Evolutionary conservation across 2,797 vertebrate genomes (phyloP).

Genomic region (Enoplosus armatus): DNA sequence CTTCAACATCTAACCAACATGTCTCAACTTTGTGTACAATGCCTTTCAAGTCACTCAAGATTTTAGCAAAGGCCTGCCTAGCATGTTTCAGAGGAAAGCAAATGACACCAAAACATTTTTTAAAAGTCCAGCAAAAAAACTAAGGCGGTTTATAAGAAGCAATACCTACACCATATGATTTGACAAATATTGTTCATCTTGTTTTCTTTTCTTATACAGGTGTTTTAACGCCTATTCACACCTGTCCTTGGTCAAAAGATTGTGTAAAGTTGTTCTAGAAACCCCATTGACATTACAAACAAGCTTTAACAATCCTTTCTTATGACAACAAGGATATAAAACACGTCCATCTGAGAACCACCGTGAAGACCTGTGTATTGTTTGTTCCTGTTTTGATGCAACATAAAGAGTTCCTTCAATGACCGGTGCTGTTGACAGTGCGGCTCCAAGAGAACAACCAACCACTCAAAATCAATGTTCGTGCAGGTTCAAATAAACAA

Average conservation of each 20-base stretch:
- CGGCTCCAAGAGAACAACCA: slow-evolving; percentile 87
- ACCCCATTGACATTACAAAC: slow-evolving; percentile 79
- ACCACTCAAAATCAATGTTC: slow-evolving; percentile 89
- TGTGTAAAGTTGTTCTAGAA: slow-evolving; percentile 82
- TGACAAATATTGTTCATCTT: slow-evolving; percentile 83
- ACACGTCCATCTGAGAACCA: slow-evolving; percentile 82
- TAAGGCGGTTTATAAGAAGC: slow-evolving; percentile 84
- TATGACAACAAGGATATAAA: slow-evolving; percentile 81
- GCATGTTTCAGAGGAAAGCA: slow-evolving; percentile 80
- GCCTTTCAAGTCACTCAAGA: slow-evolving; percentile 85
- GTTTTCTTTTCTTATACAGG: slow-evolving; percentile 80
- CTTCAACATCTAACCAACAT: slow-evolving; percentile 73
- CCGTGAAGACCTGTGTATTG: slow-evolving; percentile 78
- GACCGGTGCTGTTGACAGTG: slow-evolving; percentile 84
- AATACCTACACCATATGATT: slow-evolving; percentile 90
- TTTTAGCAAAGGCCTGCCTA: slow-evolving; percentile 83
- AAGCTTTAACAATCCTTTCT: slow-evolving; percentile 83
- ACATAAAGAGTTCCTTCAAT: slow-evolving; percentile 88
- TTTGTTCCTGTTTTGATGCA: slow-evolving; percentile 83
- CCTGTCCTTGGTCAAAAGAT: slow-evolving; percentile 82
- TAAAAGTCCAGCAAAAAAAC: slow-evolving; percentile 81
- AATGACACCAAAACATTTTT: slow-evolving; percentile 84
- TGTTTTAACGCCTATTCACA: slow-evolving; percentile 77
- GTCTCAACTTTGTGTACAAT: slow-evolving; percentile 71
- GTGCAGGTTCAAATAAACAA: slow-evolving; percentile 87